phyloP scores from a whole-genome alignment of 1,140 invertebrate species.

The Aphaenogaster ashmeadi region DNA sequence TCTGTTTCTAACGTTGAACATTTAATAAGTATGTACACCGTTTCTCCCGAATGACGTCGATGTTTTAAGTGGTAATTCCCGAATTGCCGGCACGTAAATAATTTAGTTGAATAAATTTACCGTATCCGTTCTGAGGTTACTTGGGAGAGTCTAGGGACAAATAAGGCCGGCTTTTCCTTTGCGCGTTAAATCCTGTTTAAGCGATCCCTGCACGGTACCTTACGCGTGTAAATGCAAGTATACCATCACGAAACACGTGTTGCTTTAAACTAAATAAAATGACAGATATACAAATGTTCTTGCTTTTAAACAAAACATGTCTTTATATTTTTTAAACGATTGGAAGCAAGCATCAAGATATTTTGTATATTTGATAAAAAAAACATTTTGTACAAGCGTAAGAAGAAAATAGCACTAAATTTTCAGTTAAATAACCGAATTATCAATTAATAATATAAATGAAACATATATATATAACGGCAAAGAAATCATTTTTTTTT shows the following conservation, averaged over 20 bases:
- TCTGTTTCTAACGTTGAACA: neutral
- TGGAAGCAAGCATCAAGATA: neutral
- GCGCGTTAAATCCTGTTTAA: slow-evolving; percentile 54
- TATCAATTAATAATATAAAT: neutral
- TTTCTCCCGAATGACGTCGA: neutral
- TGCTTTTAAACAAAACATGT: neutral
- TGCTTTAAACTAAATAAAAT: slow-evolving; percentile 29
- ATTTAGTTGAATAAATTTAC: slow-evolving; percentile 56
- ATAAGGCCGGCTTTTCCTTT: slow-evolving; percentile 47
- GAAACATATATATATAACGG: neutral
- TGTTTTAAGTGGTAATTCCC: slow-evolving; percentile 11
- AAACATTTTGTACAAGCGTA: neutral
- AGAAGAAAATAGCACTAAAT: neutral
- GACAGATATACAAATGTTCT: neutral
- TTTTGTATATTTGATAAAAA: neutral
- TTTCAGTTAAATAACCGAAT: neutral
- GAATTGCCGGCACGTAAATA: slow-evolving; percentile 50
- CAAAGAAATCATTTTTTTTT: slow-evolving; percentile 5
- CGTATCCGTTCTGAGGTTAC: slow-evolving; percentile 36
- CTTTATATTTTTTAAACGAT: neutral
- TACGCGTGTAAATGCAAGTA: slow-evolving; percentile 11
- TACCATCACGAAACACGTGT: slow-evolving; percentile 11
- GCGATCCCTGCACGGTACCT: neutral
- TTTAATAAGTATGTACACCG: neutral
- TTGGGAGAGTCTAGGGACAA: slow-evolving; percentile 41